Conservation (phyloP, 2,113 vertebrate genomes). For the Heterotilapia buettikoferi region DNA sequence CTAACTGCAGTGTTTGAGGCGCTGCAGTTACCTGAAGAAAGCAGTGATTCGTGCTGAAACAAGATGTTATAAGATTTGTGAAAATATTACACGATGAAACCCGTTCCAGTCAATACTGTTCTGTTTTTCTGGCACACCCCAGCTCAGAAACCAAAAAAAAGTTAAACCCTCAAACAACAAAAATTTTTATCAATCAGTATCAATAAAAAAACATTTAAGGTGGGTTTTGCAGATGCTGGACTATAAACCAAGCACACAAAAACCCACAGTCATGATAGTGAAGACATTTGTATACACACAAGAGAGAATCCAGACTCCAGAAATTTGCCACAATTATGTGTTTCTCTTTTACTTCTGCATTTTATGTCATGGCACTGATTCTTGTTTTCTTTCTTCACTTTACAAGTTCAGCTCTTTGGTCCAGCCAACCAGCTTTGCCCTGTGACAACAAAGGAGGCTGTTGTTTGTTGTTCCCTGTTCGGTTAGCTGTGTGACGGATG, state of each 20-base stretch:
- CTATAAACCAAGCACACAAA: background rate
- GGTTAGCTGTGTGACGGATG: conserved; percentile 6
- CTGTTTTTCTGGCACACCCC: background rate
- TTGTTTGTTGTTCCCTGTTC: conserved; percentile 36
- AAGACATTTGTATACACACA: background rate
- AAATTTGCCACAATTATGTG: background rate
- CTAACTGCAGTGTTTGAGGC: background rate
- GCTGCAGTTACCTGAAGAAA: background rate
- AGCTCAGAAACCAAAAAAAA: background rate
- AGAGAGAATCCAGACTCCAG: background rate
- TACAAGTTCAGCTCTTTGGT: background rate
- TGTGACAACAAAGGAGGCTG: conserved; percentile 39
- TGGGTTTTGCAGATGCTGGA: background rate
- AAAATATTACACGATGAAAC: background rate
- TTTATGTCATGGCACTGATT: background rate
- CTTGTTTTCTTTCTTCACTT: background rate
- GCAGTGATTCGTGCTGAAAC: background rate
- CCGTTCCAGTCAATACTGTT: background rate
- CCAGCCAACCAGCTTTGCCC: background rate
- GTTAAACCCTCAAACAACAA: background rate
- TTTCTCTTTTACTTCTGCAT: background rate
- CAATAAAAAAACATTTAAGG: rapidly evolving
- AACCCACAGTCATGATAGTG: background rate
- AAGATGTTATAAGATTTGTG: background rate
- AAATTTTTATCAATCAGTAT: background rate